A percentile compares a stretch with the other conserved stretches of the same genome.
Conservation (phyloP, 2,113 vertebrate species). For the Caranx melampygus region DNA sequence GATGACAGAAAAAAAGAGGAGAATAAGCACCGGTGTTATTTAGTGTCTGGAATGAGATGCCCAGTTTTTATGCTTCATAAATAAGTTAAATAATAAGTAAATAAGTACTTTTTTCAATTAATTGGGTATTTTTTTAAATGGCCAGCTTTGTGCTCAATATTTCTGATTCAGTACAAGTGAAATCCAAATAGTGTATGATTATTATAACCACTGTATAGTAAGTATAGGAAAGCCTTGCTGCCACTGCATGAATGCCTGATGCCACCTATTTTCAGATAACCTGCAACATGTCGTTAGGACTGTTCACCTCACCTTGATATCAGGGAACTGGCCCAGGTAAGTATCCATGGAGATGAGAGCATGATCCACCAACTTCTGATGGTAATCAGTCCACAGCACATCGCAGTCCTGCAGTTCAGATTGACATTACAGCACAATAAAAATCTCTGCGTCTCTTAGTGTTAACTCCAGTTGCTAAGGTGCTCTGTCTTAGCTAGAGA, state of each 20-base stretch:
- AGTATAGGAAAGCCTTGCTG: background rate
- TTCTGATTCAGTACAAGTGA: background rate
- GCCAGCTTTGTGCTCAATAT: background rate
- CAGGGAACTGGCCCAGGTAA: slow-evolving; percentile 97
- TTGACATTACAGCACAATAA: background rate
- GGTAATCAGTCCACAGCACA: slow-evolving; percentile 96
- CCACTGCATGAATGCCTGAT: background rate
- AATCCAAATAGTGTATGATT: background rate
- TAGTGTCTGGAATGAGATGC: no score
- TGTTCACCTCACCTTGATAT: slow-evolving; percentile 90
- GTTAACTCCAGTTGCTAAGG: slow-evolving; percentile 1
- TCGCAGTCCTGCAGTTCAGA: slow-evolving; percentile 90
- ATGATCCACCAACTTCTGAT: slow-evolving; percentile 98
- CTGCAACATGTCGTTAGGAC: background rate
- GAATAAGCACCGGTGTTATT: background rate
- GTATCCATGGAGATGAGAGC: slow-evolving; percentile 99
- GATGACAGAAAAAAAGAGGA: background rate
- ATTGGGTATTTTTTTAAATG: no score
- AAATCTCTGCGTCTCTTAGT: background rate
- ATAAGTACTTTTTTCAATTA: no score
- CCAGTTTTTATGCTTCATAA: background rate
- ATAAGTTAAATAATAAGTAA: background rate
- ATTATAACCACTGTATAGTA: background rate
- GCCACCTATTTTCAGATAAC: background rate
- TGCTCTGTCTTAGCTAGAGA: background rate